These are phyloP conservation scores for Equus quagga DNA, from an alignment of 2,113 vertebrate species.

Conservation along the genomic window DNA sequence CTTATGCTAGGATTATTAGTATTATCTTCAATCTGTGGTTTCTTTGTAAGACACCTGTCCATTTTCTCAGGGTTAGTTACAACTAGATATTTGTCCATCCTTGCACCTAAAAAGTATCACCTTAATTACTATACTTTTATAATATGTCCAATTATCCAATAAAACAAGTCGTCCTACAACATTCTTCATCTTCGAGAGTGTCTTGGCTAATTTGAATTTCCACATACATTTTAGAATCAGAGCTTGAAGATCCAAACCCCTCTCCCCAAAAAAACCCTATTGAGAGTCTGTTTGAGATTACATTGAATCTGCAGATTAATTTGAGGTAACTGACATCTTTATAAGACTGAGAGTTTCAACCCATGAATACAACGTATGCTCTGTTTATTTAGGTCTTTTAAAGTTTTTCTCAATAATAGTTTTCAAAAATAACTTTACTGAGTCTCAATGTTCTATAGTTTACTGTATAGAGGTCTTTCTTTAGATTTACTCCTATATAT, in stretches of 20 bases:
- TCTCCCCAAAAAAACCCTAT: background rate
- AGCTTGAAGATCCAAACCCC: background rate
- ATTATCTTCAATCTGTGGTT: background rate
- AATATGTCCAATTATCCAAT: slow-evolving; percentile 2
- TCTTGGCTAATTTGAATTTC: background rate
- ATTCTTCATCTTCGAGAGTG: slow-evolving; percentile 17
- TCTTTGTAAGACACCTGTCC: background rate
- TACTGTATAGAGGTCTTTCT: background rate
- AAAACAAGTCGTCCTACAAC: background rate
- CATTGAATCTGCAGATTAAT: background rate
- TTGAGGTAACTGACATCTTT: background rate
- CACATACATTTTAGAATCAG: slow-evolving; percentile 3
- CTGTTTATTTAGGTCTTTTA: slow-evolving; percentile 24
- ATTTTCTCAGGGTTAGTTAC: background rate
- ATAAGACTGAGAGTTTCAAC: slow-evolving; percentile 11
- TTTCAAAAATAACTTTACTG: background rate
- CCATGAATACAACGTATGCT: background rate
- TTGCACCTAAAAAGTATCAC: background rate
- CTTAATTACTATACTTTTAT: slow-evolving; percentile 33
- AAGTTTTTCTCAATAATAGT: background rate
- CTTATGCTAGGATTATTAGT: background rate
- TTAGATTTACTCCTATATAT: slow-evolving; percentile 4
- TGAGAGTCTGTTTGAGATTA: slow-evolving; percentile 12
- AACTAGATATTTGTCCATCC: background rate
- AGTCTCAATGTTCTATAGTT: background rate